Evolutionary conservation across 2,797 vertebrate species (phyloP).

Genomic region (Pogonophryne albipinna): DNA sequence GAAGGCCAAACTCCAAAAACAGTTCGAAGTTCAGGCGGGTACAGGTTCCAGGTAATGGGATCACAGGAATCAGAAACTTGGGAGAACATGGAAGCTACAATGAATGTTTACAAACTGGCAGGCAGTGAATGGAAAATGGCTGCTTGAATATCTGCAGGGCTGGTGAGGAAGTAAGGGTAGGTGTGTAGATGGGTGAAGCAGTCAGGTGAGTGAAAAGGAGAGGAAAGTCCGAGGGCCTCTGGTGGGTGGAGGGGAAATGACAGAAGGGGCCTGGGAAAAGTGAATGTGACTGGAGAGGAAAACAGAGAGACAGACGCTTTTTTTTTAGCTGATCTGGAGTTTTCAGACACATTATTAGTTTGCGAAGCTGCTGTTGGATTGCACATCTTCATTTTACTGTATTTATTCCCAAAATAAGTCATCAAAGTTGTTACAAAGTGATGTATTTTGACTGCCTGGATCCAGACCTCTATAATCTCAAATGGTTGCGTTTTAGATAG

Average conservation of each 20-base stretch:
- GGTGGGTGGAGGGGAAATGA: neutral
- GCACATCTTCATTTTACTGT: neutral
- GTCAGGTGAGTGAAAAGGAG: neutral
- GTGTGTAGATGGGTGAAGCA: neutral
- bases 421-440: too few relatives aligned
- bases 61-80: neutral
- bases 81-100: neutral
- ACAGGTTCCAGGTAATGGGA: neutral
- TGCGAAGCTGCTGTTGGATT: neutral
- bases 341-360: neutral
- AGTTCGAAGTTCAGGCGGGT: neutral
- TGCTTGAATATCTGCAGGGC: neutral
- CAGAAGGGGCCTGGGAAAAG: too few relatives aligned
- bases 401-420: too few relatives aligned
- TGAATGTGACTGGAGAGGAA: neutral
- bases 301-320: neutral
- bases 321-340: neutral
- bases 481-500: neutral
- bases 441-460: neutral
- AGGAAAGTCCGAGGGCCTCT: neutral
- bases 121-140: neutral
- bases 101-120: neutral
- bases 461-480: neutral
- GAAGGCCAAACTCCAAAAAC: neutral
- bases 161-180: conserved; percentile 1